These are phyloP conservation scores for Rousettus leschenaultii DNA, from an alignment of 2,113 vertebrate genomes.

Conservation along the genomic window DNA sequence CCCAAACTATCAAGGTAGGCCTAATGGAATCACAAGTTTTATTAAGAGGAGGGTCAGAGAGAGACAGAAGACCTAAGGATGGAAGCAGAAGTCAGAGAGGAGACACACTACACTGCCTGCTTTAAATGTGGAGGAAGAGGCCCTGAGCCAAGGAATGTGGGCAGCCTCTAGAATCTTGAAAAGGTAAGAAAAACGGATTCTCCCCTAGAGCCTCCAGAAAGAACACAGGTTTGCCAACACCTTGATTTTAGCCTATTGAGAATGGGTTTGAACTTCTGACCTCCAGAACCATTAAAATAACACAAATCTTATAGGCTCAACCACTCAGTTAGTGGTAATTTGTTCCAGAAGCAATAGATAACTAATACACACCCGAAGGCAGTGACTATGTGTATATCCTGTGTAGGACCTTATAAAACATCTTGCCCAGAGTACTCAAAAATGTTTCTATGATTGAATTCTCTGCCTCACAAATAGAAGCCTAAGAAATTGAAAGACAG, in stretches of 20 bases:
- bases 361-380: background rate
- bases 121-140: background rate
- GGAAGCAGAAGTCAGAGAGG: background rate
- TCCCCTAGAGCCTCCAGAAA: background rate
- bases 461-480: background rate
- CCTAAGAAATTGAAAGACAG: background rate
- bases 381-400: background rate
- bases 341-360: background rate
- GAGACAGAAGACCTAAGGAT: background rate
- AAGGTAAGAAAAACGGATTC: background rate
- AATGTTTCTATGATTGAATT: background rate
- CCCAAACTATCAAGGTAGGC: background rate
- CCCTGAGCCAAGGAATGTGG: background rate
- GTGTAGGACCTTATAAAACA: background rate
- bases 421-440: background rate
- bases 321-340: background rate
- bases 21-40: background rate
- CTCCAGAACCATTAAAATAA: background rate
- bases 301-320: background rate
- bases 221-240: background rate
- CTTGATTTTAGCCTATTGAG: background rate
- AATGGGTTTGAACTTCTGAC: background rate
- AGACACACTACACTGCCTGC: background rate
- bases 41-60: background rate
- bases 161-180: background rate